A percentile compares a stretch with the other conserved stretches of the same genome.
Evolutionary conservation across 2,113 vertebrate genomes (phyloP).

Genomic region (Leptocoma aspasia): DNA sequence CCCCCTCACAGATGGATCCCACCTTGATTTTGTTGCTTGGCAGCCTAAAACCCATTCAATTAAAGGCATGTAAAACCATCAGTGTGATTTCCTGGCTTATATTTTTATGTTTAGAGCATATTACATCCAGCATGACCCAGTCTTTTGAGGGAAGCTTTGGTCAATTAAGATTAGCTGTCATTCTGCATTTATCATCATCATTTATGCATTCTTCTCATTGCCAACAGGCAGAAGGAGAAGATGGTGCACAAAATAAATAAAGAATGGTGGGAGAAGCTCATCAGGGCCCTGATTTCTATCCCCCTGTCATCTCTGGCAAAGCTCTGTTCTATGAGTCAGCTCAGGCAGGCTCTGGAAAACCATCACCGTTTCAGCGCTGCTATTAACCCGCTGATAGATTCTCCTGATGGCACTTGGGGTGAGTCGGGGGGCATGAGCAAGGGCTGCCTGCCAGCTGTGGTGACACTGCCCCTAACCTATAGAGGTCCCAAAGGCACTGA

Average conservation of each 20-base stretch:
- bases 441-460: neutral
- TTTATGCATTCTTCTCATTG: neutral
- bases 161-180: neutral
- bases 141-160: neutral
- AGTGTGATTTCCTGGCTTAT: neutral
- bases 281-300: neutral
- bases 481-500: neutral
- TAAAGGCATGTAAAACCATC: neutral
- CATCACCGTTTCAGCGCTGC: fast-evolving
- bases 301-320: neutral
- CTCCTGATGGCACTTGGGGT: neutral
- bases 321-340: slow-evolving; percentile 24
- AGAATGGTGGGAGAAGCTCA: neutral
- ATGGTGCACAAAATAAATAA: neutral
- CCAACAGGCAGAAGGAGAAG: slow-evolving; percentile 10
- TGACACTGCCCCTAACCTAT: neutral
- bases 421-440: neutral
- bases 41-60: neutral
- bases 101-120: neutral
- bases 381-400: neutral
- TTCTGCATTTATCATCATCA: neutral
- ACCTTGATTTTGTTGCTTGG: neutral
- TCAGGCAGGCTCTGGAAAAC: neutral
- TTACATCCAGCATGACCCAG: neutral
- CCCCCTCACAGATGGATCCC: neutral